phyloP scores from a whole-genome alignment of 2,888 invertebrate genomes.

The Empis stercorea region DNA sequence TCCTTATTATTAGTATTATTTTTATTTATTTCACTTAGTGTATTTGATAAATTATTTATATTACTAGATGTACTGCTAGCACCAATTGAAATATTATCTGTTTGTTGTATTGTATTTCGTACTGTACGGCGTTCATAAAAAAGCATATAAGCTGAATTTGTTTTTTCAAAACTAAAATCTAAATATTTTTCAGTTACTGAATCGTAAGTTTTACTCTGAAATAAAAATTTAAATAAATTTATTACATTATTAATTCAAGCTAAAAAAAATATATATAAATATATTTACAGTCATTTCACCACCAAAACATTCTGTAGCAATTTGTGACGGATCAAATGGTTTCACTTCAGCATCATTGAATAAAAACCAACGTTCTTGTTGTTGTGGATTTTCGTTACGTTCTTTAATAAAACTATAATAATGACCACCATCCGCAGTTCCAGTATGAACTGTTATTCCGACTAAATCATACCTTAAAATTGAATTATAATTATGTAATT shows the following conservation, averaged over 20 bases:
- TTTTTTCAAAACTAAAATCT: slow-evolving; percentile 96
- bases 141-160: slow-evolving; percentile 94
- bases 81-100: no score
- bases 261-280: slow-evolving; percentile 3
- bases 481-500: no score
- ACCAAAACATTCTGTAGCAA: slow-evolving; percentile 91
- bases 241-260: no score
- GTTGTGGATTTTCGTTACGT: slow-evolving; percentile 46
- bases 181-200: slow-evolving; percentile 93
- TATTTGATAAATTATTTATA: no score
- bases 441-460: slow-evolving; percentile 93
- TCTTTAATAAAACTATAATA: slow-evolving; percentile 94
- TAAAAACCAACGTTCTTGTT: slow-evolving; percentile 78
- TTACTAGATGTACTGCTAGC: no score
- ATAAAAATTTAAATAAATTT: background rate
- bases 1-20: no score
- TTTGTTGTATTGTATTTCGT: no score
- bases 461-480: slow-evolving; percentile 61
- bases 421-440: slow-evolving; percentile 95
- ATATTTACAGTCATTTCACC: slow-evolving; percentile 81
- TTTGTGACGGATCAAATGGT: slow-evolving; percentile 87
- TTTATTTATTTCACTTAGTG: background rate
- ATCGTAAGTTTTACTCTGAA: slow-evolving; percentile 88
- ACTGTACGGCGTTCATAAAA: slow-evolving; percentile 74
- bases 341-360: slow-evolving; percentile 92